Percentiles rank a stretch among this genome's conserved stretches.
phyloP scores from a whole-genome alignment of 1,140 invertebrate genomes.

The Atta cephalotes region DNA sequence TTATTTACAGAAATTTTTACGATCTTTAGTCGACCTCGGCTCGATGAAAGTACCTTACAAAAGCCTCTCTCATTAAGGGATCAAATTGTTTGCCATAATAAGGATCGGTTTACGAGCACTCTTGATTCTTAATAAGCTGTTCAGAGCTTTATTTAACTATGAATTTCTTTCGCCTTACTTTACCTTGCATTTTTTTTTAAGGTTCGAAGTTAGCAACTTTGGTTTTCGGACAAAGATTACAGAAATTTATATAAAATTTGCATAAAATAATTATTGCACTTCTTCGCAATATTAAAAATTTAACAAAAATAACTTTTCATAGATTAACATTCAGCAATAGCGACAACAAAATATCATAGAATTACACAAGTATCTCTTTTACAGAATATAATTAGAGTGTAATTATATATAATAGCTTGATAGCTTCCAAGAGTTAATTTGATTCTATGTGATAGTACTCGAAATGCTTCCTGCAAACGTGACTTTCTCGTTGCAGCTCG shows the following conservation, averaged over 20 bases:
- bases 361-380: not conserved
- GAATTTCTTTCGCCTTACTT: not conserved
- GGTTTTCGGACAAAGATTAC: not conserved
- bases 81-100: conserved; percentile 20
- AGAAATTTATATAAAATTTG: not conserved
- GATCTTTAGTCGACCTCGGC: not conserved
- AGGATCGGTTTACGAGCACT: conserved; percentile 18
- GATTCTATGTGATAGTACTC: not conserved
- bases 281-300: not conserved
- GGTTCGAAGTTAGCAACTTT: conserved; percentile 12
- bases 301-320: not conserved
- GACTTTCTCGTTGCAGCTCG: not conserved
- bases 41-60: not conserved
- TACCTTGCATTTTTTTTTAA: not conserved
- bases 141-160: not conserved
- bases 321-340: not conserved
- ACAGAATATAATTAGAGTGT: conserved; percentile 8
- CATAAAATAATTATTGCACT: not conserved
- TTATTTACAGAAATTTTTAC: conserved; percentile 36
- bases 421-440: not conserved
- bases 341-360: not conserved
- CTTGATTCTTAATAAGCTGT: conserved; percentile 2
- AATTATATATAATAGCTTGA: conserved; percentile 26
- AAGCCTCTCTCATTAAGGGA: not conserved
- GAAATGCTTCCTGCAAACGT: not conserved